Conservation (phyloP, 2,888 invertebrate genomes). For the Pimpla rufipes region DNA sequence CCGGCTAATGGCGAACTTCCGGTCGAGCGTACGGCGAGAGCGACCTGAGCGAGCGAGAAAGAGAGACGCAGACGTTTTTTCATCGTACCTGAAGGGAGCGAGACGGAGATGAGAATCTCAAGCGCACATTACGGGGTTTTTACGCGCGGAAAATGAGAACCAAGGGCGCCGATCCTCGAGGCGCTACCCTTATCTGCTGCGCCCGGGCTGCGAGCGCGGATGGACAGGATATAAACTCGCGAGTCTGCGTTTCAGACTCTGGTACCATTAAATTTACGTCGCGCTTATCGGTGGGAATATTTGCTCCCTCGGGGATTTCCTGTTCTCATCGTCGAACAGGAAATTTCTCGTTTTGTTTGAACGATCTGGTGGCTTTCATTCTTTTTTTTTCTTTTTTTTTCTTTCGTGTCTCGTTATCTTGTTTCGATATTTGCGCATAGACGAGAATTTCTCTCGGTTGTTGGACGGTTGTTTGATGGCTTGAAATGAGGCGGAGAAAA, state of each 20-base stretch:
- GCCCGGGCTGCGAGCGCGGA: not conserved
- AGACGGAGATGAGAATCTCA: not conserved
- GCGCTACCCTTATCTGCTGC: conserved; percentile 16
- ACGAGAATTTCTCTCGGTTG: too few species aligned
- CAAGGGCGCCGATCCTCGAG: not conserved
- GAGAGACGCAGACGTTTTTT: not conserved
- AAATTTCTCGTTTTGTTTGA: conserved; percentile 53
- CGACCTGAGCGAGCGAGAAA: not conserved
- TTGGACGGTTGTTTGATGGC: too few species aligned
- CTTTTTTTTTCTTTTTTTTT: conserved; percentile 21
- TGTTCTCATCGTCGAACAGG: conserved; percentile 45
- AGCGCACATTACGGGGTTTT: not conserved
- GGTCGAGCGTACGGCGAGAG: conserved; percentile 47
- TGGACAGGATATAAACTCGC: not conserved
- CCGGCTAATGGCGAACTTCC: conserved; percentile 72
- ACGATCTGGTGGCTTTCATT: conserved; percentile 28
- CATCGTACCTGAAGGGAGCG: not conserved
- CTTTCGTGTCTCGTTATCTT: conserved; percentile 34
- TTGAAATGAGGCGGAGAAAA: too few species aligned
- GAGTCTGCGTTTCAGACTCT: not conserved
- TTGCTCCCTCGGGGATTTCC: conserved; percentile 51
- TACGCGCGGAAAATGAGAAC: conserved; percentile 26
- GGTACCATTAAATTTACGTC: conserved; percentile 46
- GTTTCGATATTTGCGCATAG: conserved; percentile 23
- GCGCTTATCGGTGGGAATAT: conserved; percentile 64